Percentiles rank a stretch among this genome's conserved stretches.
These are phyloP conservation scores for Ptyas mucosa DNA, from an alignment of 2,113 vertebrate genomes.

Conservation along the genomic window DNA sequence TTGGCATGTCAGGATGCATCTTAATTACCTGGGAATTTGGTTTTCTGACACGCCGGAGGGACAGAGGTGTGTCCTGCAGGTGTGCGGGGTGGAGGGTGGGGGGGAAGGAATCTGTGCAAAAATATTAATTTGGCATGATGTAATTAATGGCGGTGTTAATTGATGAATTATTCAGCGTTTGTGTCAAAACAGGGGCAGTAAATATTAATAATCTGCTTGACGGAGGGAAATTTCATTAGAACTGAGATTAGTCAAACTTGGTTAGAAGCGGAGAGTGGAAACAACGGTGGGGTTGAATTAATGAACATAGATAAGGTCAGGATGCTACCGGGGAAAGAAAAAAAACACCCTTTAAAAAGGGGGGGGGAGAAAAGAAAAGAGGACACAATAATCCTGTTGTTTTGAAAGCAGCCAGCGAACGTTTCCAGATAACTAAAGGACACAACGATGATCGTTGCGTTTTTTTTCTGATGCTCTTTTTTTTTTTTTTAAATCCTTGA, in stretches of 20 bases:
- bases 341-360: slow-evolving; percentile 12
- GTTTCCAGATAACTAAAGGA: neutral
- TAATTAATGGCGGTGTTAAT: slow-evolving; percentile 93
- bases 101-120: slow-evolving; percentile 53
- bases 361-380: too few relatives aligned
- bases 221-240: slow-evolving; percentile 80
- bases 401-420: neutral
- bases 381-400: neutral
- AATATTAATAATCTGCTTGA: slow-evolving; percentile 91
- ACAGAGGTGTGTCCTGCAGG: slow-evolving; percentile 21
- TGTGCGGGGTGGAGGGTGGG: slow-evolving; percentile 15
- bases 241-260: slow-evolving; percentile 71
- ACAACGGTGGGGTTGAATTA: slow-evolving; percentile 75
- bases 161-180: slow-evolving; percentile 91
- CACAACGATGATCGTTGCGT: neutral
- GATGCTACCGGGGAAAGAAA: neutral
- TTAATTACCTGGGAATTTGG: accelerated
- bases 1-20: neutral
- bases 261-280: slow-evolving; percentile 73
- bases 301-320: slow-evolving; percentile 57
- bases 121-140: slow-evolving; percentile 88
- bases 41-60: neutral
- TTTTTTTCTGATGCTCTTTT: neutral
- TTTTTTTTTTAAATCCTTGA: neutral
- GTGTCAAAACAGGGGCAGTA: slow-evolving; percentile 83